A percentile compares a stretch with the other conserved stretches of the same genome.
Evolutionary conservation across 2,888 invertebrate genomes (phyloP).

Genomic region (Tipula vernalis): DNA sequence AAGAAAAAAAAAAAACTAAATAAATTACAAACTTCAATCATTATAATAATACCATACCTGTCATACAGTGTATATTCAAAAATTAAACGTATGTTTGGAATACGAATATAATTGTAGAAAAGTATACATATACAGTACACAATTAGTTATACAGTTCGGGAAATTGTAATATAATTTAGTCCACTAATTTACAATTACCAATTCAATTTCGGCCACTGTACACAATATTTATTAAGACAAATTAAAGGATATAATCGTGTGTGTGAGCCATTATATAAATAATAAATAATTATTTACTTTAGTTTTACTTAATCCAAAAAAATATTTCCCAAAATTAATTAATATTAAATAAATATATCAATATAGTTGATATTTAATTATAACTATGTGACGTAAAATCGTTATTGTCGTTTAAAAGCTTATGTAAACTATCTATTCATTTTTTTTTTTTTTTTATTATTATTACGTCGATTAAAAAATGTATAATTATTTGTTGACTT

Average conservation of each 20-base stretch:
- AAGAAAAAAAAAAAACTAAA: not conserved
- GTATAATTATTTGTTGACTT: not conserved
- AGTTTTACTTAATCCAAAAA: not conserved
- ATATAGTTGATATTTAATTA: not conserved
- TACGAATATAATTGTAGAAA: constrained; percentile 6
- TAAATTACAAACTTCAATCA: constrained; percentile 10
- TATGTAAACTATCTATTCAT: not conserved
- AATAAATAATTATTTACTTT: not conserved
- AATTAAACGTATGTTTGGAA: not conserved
- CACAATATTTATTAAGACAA: not conserved
- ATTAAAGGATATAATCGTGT: not conserved
- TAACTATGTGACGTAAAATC: not conserved
- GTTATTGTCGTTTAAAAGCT: not conserved
- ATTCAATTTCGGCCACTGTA: not conserved
- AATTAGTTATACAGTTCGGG: not conserved
- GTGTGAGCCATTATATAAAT: not conserved
- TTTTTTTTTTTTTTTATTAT: not conserved
- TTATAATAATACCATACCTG: constrained; percentile 10
- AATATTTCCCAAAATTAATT: not conserved
- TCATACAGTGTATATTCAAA: constrained; percentile 7
- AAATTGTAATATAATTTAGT: not conserved
- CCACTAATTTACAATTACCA: not conserved
- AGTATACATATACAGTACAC: not conserved
- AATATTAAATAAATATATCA: not conserved
- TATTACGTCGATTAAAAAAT: not conserved